Base-by-base conservation (phyloP, 2,888 invertebrate species). In the Prosapia bicincta region DNA sequence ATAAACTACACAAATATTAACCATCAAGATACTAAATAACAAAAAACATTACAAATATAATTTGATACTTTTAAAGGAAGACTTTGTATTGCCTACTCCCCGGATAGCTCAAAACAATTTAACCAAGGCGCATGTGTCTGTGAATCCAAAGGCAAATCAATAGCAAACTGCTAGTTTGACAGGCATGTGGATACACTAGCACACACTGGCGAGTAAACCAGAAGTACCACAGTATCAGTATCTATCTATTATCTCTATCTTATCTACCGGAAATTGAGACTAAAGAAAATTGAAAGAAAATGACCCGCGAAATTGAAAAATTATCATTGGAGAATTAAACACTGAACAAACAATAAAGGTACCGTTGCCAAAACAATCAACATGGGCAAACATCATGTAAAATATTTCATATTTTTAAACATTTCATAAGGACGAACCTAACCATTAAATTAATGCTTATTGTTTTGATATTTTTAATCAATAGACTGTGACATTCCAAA, bases 21-120 rank as follows among this genome's bases (percentile, higher is more conserved):
- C 28, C 43, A 66, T 69, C 72, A 72, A 69, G 70, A 73, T 69
- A 67, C 66, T 65, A 43, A 38, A 15, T 38, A 38, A 38, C 38
- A 38, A 38, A 38, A n/a, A 38, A 38, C 38, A 38, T 38, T 38
- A 38, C 6, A 38, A 38, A 38, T 38, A 38, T 38, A 38, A 38
- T 13, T 38, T 38, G 38, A 38, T 38, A 38, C 38, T 2, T 15
- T 38, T 38, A 38, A 38, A 38, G 38, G 38, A 38, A 38, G 38
- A 38, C 38, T 38, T 38, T 38, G 38, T 38, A 38, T 38, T 38
- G 38, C 38, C 38, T 38, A 38, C 38, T 38, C 38, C 38, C 38
- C 13, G 38, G 38, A 38, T 38, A 38, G 38, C 38, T 38, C 38
- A 38, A 13, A 38, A 38, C 38, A 38, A 38, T 13, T 38, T 38